phyloP scores from a whole-genome alignment of 2,888 invertebrate genomes.

The Stenotaenia linearis region DNA sequence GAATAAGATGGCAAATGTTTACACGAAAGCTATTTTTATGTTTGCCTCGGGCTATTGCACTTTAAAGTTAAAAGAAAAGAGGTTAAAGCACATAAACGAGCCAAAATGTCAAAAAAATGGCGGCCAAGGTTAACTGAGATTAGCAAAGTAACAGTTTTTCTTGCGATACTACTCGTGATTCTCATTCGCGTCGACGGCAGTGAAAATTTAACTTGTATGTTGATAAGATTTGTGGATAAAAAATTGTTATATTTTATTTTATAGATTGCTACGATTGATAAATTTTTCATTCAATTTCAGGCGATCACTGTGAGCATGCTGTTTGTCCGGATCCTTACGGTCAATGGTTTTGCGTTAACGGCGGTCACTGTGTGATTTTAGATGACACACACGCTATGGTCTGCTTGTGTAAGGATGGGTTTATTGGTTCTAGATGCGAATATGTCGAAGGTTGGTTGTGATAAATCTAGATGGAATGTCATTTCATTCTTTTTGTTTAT shows the following conservation, averaged over 20 bases:
- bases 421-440: constrained; percentile 26
- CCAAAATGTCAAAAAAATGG: background rate
- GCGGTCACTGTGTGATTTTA: background rate
- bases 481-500: too few species aligned
- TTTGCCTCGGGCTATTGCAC: background rate
- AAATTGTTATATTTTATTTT: too few species aligned
- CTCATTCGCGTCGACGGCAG: background rate
- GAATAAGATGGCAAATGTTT: too few species aligned
- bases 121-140: background rate
- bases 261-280: too few species aligned
- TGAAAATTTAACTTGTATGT: background rate
- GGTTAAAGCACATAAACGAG: background rate
- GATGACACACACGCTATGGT: constrained; percentile 15
- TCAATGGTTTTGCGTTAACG: constrained; percentile 11
- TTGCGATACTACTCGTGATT: background rate
- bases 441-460: constrained; percentile 10
- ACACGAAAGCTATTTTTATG: too few species aligned
- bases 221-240: too few species aligned
- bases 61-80: background rate
- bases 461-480: too few species aligned
- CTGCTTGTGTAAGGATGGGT: background rate
- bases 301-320: background rate
- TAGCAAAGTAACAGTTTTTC: background rate
- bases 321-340: background rate
- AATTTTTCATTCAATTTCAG: too few species aligned